These are phyloP conservation scores for Amphipoea lucens DNA, from an alignment of 2,888 invertebrate species.

Conservation along the genomic window DNA sequence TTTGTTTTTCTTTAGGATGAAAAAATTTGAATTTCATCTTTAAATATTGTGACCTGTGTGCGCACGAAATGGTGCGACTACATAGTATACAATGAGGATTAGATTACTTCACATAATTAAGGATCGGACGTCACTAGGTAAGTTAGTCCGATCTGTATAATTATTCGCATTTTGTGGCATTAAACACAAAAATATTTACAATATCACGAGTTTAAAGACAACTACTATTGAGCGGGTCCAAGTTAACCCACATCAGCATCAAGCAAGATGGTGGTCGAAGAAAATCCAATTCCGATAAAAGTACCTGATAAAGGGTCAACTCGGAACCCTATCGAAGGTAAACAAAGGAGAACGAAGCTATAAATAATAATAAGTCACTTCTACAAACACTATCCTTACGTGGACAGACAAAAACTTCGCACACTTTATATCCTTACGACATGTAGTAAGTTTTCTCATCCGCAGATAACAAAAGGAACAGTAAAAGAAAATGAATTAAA, in stretches of 20 bases:
- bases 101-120: too few species aligned
- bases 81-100: too few species aligned
- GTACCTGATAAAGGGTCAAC: constrained; percentile 33
- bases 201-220: too few species aligned
- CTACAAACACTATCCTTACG: constrained; percentile 12
- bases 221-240: neutral
- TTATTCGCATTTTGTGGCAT: too few species aligned
- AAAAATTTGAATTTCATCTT: too few species aligned
- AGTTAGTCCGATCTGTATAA: too few species aligned
- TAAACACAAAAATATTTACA: too few species aligned
- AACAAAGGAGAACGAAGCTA: constrained; percentile 36
- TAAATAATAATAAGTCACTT: constrained; percentile 57
- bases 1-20: too few species aligned
- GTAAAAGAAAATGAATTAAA: constrained; percentile 46
- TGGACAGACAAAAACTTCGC: constrained; percentile 34
- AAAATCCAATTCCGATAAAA: constrained; percentile 35
- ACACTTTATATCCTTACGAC: constrained; percentile 37
- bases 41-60: too few species aligned
- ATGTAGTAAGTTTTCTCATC: constrained; percentile 44
- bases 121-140: too few species aligned
- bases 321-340: constrained; percentile 31
- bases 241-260: constrained; percentile 17
- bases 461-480: constrained; percentile 35
- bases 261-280: constrained; percentile 15
- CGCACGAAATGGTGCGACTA: too few species aligned